A percentile compares a stretch with the other conserved stretches of the same genome.
These are phyloP conservation scores for Bombus confusus DNA, from an alignment of 1,140 invertebrate genomes.

Conservation along the genomic window DNA sequence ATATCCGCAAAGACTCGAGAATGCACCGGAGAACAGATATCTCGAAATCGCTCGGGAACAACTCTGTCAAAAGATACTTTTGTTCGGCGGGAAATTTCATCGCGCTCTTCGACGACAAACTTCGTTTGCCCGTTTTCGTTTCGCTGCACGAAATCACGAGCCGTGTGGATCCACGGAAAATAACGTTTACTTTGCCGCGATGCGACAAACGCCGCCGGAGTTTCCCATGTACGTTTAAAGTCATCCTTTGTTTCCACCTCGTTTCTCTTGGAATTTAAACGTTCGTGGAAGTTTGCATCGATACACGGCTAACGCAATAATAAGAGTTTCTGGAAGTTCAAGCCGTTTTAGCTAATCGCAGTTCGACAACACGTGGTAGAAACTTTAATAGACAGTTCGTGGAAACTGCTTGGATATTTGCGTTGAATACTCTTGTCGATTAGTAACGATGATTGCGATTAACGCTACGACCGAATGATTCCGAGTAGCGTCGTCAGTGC, in stretches of 20 bases:
- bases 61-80: conserved; percentile 21
- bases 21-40: conserved; percentile 16
- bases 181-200: no score
- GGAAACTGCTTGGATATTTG: no score
- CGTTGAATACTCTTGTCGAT: no score
- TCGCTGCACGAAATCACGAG: not conserved
- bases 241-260: not conserved
- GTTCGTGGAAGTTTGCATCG: not conserved
- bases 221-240: not conserved
- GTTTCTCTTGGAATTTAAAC: conserved; percentile 5
- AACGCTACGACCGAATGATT: no score
- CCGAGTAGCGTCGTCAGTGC: no score
- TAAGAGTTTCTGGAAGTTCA: not conserved
- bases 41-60: not conserved
- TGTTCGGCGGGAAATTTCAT: conserved; percentile 14
- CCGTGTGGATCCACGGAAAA: no score
- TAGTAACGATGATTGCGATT: no score
- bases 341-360: no score
- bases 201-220: not conserved
- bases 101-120: not conserved
- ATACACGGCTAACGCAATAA: not conserved
- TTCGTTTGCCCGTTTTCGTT: no score
- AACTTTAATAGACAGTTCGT: no score
- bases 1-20: conserved; percentile 19
- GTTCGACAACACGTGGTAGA: no score